These are phyloP conservation scores for Drosophila meridionalis DNA, from an alignment of 2,888 invertebrate genomes.

Conservation along the genomic window DNA sequence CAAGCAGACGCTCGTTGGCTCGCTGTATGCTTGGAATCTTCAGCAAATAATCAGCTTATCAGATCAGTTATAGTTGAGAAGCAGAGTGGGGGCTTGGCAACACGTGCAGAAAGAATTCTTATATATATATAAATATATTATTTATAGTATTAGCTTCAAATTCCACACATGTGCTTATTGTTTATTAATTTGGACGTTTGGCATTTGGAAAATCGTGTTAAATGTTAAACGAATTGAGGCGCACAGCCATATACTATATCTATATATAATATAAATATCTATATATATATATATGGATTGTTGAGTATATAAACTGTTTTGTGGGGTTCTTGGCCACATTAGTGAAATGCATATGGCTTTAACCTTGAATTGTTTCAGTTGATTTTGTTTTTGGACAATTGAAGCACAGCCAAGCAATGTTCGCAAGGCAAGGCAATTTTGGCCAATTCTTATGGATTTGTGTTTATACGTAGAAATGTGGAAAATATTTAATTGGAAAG, in stretches of 20 bases:
- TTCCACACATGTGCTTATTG: conserved; percentile 31
- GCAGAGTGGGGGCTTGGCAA: background rate
- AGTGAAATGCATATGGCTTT: conserved; percentile 61
- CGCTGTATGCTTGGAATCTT: background rate
- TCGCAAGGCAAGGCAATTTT: conserved; percentile 18
- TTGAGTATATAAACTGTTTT: conserved; percentile 16
- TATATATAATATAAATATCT: conserved; percentile 9
- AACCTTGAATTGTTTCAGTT: conserved; percentile 58
- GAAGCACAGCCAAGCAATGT: conserved; percentile 27
- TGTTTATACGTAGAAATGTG: conserved; percentile 36
- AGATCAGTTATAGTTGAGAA: background rate
- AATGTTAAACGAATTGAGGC: conserved; percentile 35
- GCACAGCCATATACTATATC: conserved; percentile 30
- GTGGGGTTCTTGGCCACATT: conserved; percentile 62
- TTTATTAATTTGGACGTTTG: conserved; percentile 36
- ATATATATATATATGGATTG: background rate
- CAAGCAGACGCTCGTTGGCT: background rate
- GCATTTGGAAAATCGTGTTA: conserved; percentile 40
- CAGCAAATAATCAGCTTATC: conserved; percentile 5
- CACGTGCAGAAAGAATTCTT: conserved; percentile 16
- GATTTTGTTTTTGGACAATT: conserved; percentile 52
- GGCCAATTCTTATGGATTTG: conserved; percentile 15
- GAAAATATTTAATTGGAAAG: conserved; percentile 42
- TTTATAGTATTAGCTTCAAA: conserved; percentile 17
- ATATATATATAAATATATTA: background rate